Conservation (phyloP, 2,888 invertebrate genomes). For the Corythucha ciliata region DNA sequence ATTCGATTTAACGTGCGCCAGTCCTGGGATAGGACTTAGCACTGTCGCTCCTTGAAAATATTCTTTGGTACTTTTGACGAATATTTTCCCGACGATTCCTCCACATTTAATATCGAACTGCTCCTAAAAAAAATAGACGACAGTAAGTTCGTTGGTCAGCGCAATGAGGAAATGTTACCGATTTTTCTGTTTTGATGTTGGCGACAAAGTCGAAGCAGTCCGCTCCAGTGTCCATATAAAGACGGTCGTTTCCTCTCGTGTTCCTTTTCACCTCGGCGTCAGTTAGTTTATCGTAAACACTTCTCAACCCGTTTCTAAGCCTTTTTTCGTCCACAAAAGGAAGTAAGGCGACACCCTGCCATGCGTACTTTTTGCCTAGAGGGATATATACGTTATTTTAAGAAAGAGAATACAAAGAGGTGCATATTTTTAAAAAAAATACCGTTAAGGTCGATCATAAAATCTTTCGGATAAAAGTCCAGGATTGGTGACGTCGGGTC, state of each 20-base stretch:
- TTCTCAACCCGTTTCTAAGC: constrained; percentile 70
- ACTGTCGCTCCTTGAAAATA: constrained; percentile 25
- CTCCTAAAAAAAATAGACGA: too few species aligned
- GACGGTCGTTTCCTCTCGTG: constrained; percentile 74
- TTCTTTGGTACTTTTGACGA: constrained; percentile 17
- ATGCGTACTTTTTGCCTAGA: constrained; percentile 81
- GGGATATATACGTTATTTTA: background rate
- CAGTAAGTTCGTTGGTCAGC: constrained; percentile 15
- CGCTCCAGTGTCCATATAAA: constrained; percentile 68
- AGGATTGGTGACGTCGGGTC: constrained; percentile 89
- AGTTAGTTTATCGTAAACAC: constrained; percentile 70
- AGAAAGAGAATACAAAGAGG: background rate
- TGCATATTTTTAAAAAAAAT: background rate
- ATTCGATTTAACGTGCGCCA: constrained; percentile 20
- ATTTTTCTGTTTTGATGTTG: constrained; percentile 18
- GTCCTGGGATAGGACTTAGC: constrained; percentile 16
- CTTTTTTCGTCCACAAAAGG: constrained; percentile 95
- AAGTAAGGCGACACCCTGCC: constrained; percentile 97
- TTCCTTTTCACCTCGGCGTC: constrained; percentile 67
- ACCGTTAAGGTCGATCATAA: constrained; percentile 95
- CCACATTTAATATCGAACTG: constrained; percentile 17
- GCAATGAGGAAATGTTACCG: constrained; percentile 1
- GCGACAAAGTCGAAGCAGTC: constrained; percentile 39
- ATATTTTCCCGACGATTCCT: constrained; percentile 23
- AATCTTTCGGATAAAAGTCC: constrained; percentile 97